Evolutionary conservation across 2,888 invertebrate species (phyloP), one percentile per base, ranked within the genome.

Genomic region (Eupsilia transversa): DNA sequence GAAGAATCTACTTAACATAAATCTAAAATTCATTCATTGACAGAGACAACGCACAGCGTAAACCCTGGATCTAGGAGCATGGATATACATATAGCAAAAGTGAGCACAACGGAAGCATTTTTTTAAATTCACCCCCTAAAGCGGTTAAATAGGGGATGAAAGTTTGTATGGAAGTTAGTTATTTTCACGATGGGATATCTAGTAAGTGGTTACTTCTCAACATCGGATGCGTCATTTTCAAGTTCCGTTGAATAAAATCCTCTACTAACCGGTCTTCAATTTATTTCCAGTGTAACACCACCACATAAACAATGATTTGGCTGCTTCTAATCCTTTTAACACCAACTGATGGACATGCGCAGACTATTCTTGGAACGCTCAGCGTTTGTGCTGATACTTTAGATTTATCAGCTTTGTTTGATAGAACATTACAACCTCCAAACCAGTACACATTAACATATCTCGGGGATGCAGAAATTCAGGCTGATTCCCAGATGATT

Each of bases 361-460:
- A 49, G 33, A 6, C 6, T 49, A 2, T 65, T n/a, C 17, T 49
- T 6, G 65, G 65, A n/a, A 65, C 33, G 0, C 9, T 49, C 6
- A 10, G 17, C 17, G 65, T 49, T n/a, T 65, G 65, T 65, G 46
- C n/a, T n/a, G 46, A 65, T 49, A 33, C 17, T 33, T 20, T 49
- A n/a, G 65, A 65, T n/a, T 49, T 65, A 6, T 6, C 65, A 49
- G 49, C 49, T 17, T 33, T 65, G 1, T 33, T 17, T 20, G 65
- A 65, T 49, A 65, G 17, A 49, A 65, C 17, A n/a, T 10, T n/a
- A 49, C 17, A 1, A n/a, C 65, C 65, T 20, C 33, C 10, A 49
- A 65, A 65, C 33, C 65, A 65, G 33, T 65, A 65, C n/a, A 49
- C 65, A 0, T n/a, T 65, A 10, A 65, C 65, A n/a, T 65, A n/a